Percentiles rank a stretch among this genome's conserved stretches.
phyloP scores from a whole-genome alignment of 2,888 invertebrate species.

The Orthonevra nobilis region DNA sequence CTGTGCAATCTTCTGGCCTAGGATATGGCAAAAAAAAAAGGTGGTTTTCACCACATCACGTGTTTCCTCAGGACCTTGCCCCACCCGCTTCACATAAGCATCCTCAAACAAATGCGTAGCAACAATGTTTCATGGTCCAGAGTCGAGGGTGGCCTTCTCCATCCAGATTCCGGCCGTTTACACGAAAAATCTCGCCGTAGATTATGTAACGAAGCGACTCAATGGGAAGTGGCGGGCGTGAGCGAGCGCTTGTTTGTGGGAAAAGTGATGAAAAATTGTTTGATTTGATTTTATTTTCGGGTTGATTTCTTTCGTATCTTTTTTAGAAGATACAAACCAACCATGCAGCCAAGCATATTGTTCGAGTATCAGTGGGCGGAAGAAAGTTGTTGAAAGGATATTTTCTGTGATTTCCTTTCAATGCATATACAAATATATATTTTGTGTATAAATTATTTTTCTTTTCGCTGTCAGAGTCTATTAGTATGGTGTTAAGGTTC shows the following conservation, averaged over 20 bases:
- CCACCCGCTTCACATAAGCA: conserved; percentile 2
- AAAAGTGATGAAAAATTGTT: conserved; percentile 67
- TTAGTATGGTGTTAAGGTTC: conserved; percentile 49
- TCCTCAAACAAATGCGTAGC: conserved; percentile 39
- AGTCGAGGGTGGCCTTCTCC: conserved; percentile 11
- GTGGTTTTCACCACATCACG: conserved; percentile 44
- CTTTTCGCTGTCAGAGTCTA: conserved; percentile 23
- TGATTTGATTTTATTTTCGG: conserved; percentile 67
- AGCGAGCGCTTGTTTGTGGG: conserved; percentile 49
- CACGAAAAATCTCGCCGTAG: conserved; percentile 2
- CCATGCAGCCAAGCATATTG: conserved; percentile 59
- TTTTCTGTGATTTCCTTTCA: conserved; percentile 57
- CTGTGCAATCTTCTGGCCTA: background rate
- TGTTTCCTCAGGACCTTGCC: conserved; percentile 17
- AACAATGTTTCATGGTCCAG: conserved; percentile 48
- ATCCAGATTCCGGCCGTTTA: too few species aligned
- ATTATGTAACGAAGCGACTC: conserved; percentile 2
- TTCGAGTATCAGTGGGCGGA: conserved; percentile 8
- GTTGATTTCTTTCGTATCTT: conserved; percentile 59
- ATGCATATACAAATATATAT: too few species aligned
- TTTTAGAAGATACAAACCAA: conserved; percentile 31
- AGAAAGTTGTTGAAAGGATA: conserved; percentile 41
- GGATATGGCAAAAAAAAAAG: conserved; percentile 14
- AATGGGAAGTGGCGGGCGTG: background rate
- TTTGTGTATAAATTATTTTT: conserved; percentile 33